Evolutionary conservation across 2,797 vertebrate species (phyloP), one percentile per base, ranked within the genome.

Genomic region (Macropodus opercularis): DNA sequence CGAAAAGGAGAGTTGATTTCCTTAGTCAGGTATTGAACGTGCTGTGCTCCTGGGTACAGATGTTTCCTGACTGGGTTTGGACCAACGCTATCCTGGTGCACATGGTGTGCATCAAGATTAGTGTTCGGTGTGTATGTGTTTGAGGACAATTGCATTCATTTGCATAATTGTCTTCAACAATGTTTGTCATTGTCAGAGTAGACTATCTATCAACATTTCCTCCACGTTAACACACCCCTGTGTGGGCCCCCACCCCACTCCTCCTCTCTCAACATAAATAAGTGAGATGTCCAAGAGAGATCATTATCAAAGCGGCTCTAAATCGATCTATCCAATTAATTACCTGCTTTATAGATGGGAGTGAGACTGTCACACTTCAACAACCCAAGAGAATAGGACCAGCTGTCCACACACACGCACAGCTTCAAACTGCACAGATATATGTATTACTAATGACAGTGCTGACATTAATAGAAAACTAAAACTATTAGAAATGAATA

Each of bases 271-370:
- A 8, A 47, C 52, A 79, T 69, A 80, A 86, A 79, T 72, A 76
- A 88, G 75, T 86, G 78, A 86, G 81, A 81, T 65, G 77, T 88
- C 77, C 63, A 65, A 34, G 63, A 50, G 58, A 85, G 79, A 86
- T 83, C 83, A 83, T 85, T 89, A 87, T 86, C 65, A 22, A 18
- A 73, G 63, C 54, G 75, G 41, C 61, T 75, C 65, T 64, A 54
- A 73, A 87, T 85, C 71, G 63, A 87, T 84, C 68, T 26, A 67
- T 79, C 63, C 83, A 84, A 87, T 87, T 76, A 90, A 87, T 89
- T 80, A 84, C 74, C 80, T 66, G 56, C 63, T 67, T 83, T 78
- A 80, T 76, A 57, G 77, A 79, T 72, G 69, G 71, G 55, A 70
- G 53, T 44, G 64, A 63, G 34, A 58, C 58, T 19, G 35, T 75